Evolutionary conservation across 2,113 vertebrate species (phyloP).

Genomic region (Xiphorhynchus elegans): DNA sequence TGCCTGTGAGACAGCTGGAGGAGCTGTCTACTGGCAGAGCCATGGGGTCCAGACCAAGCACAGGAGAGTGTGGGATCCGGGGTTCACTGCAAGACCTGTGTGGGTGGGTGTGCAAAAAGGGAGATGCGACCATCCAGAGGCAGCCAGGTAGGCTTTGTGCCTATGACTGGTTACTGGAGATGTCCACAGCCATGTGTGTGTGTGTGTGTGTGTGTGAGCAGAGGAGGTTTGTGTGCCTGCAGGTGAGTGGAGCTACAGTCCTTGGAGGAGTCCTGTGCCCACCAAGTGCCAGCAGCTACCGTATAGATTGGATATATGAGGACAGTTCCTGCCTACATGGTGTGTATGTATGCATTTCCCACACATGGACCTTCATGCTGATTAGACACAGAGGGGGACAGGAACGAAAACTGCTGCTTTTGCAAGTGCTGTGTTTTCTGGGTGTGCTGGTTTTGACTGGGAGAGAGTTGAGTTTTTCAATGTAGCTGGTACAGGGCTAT

Average conservation of each 20-base stretch:
- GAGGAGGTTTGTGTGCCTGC: no score
- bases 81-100: background rate
- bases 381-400: background rate
- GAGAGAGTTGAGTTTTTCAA: background rate
- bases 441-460: background rate
- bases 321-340: background rate
- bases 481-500: background rate
- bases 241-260: background rate
- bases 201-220: no score
- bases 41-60: background rate
- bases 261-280: accelerated
- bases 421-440: background rate
- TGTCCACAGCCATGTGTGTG: accelerated
- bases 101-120: background rate
- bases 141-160: background rate
- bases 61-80: background rate
- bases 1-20: background rate
- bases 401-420: background rate
- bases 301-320: background rate
- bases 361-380: accelerated
- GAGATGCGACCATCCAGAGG: background rate
- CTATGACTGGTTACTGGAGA: background rate
- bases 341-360: background rate
- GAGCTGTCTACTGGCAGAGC: background rate
- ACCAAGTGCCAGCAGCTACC: background rate